These are phyloP conservation scores for Ciconia maguari DNA, from an alignment of 2,113 vertebrate species.

Conservation along the genomic window DNA sequence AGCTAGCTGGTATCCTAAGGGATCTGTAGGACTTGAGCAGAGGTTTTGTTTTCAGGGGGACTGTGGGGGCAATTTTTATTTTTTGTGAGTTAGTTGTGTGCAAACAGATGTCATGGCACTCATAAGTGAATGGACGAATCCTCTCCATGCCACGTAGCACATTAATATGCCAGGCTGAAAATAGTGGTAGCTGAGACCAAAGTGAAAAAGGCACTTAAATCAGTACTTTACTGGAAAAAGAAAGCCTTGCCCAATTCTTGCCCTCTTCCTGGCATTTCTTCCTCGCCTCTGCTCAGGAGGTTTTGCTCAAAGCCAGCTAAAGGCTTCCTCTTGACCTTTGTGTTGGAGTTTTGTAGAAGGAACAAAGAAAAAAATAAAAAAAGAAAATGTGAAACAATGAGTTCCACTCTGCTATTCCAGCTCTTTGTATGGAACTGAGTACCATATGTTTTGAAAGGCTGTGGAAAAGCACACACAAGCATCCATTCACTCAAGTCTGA, in stretches of 20 bases:
- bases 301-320: not conserved
- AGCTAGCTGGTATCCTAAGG: not conserved
- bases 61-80: not conserved
- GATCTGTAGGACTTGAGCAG: not conserved
- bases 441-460: not conserved
- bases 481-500: not conserved
- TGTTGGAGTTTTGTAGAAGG: not conserved
- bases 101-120: not conserved
- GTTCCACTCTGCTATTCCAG: not conserved
- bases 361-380: not conserved
- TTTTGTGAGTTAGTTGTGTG: not conserved
- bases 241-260: not conserved
- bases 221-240: not conserved
- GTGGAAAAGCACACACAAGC: not conserved
- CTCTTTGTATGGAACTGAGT: not conserved
- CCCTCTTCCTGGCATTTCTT: not conserved
- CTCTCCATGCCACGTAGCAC: accelerated
- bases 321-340: not conserved
- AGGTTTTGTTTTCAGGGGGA: not conserved
- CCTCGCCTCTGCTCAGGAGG: not conserved
- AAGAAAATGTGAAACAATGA: not conserved
- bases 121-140: not conserved
- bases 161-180: not conserved
- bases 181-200: not conserved
- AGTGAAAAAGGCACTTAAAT: not conserved